phyloP scores from a whole-genome alignment of 2,888 invertebrate species.

The Folsomia candida region DNA sequence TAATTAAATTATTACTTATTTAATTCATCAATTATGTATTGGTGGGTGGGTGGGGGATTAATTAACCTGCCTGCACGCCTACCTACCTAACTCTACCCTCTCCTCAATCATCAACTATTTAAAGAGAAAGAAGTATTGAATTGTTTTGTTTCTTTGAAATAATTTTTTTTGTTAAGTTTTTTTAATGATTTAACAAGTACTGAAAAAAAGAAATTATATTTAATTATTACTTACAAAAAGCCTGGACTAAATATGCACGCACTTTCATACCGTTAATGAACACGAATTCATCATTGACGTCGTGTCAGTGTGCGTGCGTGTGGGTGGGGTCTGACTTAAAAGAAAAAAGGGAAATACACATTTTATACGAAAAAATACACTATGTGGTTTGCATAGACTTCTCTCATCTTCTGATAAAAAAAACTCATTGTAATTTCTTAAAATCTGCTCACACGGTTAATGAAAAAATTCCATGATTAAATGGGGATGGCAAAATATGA shows the following conservation, averaged over 20 bases:
- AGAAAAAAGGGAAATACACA: background rate
- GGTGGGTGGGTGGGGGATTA: conserved; percentile 40
- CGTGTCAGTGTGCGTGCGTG: no score
- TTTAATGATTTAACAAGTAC: conserved; percentile 21
- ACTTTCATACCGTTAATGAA: no score
- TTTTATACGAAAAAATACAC: conserved; percentile 14
- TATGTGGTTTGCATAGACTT: conserved; percentile 12
- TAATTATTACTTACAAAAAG: no score
- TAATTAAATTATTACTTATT: background rate
- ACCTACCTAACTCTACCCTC: no score
- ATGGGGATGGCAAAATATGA: conserved; percentile 46
- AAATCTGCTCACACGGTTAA: conserved; percentile 20
- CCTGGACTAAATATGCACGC: no score
- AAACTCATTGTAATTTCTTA: conserved; percentile 9
- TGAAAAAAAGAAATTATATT: conserved; percentile 7
- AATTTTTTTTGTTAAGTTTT: conserved; percentile 27
- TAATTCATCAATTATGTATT: conserved; percentile 18
- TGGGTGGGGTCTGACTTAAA: background rate
- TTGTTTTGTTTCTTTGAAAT: conserved; percentile 29
- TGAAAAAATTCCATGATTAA: conserved; percentile 8
- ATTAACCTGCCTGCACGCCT: no score
- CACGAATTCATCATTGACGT: background rate
- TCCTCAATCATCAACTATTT: conserved; percentile 4
- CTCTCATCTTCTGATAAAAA: no score
- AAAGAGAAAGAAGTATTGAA: conserved; percentile 5